Percentiles rank a stretch among this genome's conserved stretches.
Conservation (phyloP, 2,797 vertebrate genomes). For the Oryzias dopingdopingensis region DNA sequence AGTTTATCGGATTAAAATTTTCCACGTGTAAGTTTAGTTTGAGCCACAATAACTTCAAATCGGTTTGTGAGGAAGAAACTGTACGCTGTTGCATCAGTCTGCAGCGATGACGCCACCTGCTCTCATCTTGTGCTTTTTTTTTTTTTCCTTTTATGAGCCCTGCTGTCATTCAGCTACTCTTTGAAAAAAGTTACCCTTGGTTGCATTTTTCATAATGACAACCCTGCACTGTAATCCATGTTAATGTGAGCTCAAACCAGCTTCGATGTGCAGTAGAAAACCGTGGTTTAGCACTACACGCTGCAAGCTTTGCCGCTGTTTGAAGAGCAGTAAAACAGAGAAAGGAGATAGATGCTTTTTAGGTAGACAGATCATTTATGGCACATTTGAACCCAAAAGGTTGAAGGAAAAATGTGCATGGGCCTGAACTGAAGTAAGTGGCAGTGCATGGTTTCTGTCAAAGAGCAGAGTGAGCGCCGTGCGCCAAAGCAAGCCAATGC, state of each 20-base stretch:
- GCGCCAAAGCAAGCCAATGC: conserved; percentile 31
- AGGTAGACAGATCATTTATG: conserved; percentile 32
- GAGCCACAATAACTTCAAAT: conserved; percentile 28
- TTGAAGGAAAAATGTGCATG: conserved; percentile 52
- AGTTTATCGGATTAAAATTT: conserved; percentile 36
- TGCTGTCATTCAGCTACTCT: conserved; percentile 52
- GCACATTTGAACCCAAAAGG: conserved; percentile 21
- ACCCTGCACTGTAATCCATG: conserved; percentile 50
- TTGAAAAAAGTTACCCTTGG: conserved; percentile 44
- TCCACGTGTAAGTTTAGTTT: conserved; percentile 22
- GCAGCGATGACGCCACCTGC: conserved; percentile 42
- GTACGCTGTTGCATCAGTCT: conserved; percentile 39
- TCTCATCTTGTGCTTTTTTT: conserved; percentile 45
- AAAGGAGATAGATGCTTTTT: conserved; percentile 18
- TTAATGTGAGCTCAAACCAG: conserved; percentile 50
- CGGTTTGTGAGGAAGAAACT: conserved; percentile 33
- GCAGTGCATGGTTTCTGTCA: conserved; percentile 60
- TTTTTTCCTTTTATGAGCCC: conserved; percentile 39
- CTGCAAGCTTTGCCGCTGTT: conserved; percentile 37
- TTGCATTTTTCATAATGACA: conserved; percentile 45
- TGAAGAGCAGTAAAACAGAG: conserved; percentile 28
- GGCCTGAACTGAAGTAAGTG: conserved; percentile 18
- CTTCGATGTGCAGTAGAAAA: conserved; percentile 62
- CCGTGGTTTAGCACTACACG: conserved; percentile 21
- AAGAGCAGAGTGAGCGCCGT: conserved; percentile 25